A percentile compares a stretch with the other conserved stretches of the same genome.
Evolutionary conservation across 2,113 vertebrate genomes (phyloP).

Genomic region (Cyanoderma ruficeps): DNA sequence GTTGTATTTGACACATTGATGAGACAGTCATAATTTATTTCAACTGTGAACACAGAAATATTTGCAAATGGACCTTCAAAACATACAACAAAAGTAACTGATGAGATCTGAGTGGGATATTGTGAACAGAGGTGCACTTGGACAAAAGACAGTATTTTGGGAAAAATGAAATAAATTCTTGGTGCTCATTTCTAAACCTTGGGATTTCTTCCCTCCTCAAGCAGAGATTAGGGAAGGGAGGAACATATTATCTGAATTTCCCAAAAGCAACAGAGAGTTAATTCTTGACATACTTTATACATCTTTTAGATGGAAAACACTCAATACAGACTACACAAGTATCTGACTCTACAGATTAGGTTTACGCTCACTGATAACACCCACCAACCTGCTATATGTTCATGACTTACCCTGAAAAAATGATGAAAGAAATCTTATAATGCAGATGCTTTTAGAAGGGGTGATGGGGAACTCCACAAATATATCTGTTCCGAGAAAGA

Average conservation of each 20-base stretch:
- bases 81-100: not conserved
- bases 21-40: not conserved
- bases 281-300: not conserved
- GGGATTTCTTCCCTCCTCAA: not conserved
- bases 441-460: not conserved
- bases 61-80: not conserved
- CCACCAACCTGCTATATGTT: not conserved
- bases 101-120: not conserved
- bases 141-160: not conserved
- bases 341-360: not conserved
- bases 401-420: not conserved
- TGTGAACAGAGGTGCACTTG: not conserved
- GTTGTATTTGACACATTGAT: not conserved
- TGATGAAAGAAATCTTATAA: not conserved
- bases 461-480: not conserved
- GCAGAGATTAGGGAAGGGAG: not conserved
- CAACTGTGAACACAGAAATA: not conserved
- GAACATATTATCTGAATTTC: not conserved
- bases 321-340: not conserved
- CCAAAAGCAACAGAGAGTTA: not conserved
- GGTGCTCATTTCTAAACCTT: not conserved
- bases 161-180: not conserved
- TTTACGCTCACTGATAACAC: not conserved
- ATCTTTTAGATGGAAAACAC: too few species aligned
- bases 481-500: not conserved